phyloP scores from a whole-genome alignment of 2,797 vertebrate genomes.

The Falco novaeseelandiae region DNA sequence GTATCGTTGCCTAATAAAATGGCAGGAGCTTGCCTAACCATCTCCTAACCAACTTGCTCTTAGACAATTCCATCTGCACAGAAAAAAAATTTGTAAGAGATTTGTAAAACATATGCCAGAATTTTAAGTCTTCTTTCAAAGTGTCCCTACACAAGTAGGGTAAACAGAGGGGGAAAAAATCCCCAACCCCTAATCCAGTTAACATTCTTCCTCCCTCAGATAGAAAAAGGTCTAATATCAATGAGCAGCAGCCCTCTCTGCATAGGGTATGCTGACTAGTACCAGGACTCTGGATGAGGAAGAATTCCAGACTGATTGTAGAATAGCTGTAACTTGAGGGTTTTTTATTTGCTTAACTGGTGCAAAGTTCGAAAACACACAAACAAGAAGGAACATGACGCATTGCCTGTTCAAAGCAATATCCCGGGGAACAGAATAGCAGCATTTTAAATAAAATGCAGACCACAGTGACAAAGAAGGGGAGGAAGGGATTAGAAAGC shows the following conservation, averaged over 20 bases:
- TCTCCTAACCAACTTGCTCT: neutral
- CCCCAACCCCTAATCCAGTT: neutral
- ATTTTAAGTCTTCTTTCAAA: neutral
- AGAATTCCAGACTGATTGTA: neutral
- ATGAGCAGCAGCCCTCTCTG: neutral
- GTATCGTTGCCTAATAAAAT: neutral
- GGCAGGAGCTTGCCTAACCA: neutral
- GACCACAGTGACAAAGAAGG: neutral
- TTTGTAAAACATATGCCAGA: neutral
- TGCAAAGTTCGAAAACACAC: rapidly evolving
- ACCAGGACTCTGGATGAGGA: neutral
- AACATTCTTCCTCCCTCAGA: neutral
- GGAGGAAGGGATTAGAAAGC: neutral
- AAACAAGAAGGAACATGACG: neutral
- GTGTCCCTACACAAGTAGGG: neutral
- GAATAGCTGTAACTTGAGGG: neutral
- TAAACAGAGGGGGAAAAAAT: neutral
- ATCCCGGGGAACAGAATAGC: rapidly evolving
- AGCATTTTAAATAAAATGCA: neutral
- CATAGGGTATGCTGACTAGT: neutral
- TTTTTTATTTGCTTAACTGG: neutral
- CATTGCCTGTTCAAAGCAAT: neutral
- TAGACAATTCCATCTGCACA: neutral
- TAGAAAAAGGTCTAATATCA: neutral
- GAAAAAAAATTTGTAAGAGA: neutral